Evolutionary conservation across 2,888 invertebrate genomes (phyloP), one percentile per base, ranked within the genome.

Genomic region (Epinotia demarniana): DNA sequence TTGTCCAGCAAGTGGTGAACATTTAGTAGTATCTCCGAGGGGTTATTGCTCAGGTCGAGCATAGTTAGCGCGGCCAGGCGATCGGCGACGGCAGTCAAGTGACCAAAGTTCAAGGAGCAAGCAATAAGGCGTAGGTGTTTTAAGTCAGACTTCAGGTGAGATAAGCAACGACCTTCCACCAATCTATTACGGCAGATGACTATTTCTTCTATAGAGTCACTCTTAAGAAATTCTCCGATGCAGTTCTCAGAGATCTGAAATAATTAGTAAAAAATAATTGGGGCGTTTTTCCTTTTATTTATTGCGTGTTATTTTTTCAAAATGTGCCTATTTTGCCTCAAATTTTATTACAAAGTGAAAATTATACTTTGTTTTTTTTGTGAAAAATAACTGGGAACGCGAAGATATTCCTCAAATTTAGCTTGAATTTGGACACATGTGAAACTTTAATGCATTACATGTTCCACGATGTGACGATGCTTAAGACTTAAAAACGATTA

Each of bases 131-230:
- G 68, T 23, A 68, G 68, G 43, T 11, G 43, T 23, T 58, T 68
- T n/a, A 68, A 43, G 16, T 68, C 43, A 39, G 13, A 13, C 19
- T 57, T 43, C 23, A 68, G 23, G 39, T 13, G 13, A 43, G 57
- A 43, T 23, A 68, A 68, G n/a, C 43, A 57, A 23, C 43, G 4
- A 23, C 68, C 68, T 9, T 68, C 58, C 9, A 68, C 58, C 16
- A 13, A 43, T 68, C 16, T 0, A 39, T 39, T 23, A 43, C 68
- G 68, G 43, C 19, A 19, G 16, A 68, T 43, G 12, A 68, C 16
- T n/a, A 68, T 16, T 58, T 68, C 68, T 68, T 68, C 68, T 5
- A 68, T 8, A 16, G 57, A 58, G 68, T 68, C 68, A 43, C 33
- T 11, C 57, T 58, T 68, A 9, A 68, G 58, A 43, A 68, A 68